phyloP scores from a whole-genome alignment of 2,888 invertebrate genomes.

The Ophion slaviceki region DNA sequence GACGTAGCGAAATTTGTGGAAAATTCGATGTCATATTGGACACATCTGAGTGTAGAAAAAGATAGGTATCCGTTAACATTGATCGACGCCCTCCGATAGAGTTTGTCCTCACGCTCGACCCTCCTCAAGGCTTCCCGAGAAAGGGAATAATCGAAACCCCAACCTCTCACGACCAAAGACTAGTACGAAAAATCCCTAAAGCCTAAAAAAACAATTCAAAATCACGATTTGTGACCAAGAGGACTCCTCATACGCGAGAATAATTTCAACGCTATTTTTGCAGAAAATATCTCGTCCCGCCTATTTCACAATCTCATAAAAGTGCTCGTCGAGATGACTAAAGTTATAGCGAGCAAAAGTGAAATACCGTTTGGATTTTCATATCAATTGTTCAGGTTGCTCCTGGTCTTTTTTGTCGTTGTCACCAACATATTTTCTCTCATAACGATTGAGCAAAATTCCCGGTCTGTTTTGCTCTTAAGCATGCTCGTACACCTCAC shows the following conservation, averaged over 20 bases:
- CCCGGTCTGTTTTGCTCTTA: slow-evolving; percentile 42
- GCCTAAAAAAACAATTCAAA: not conserved
- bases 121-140: not conserved
- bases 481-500: slow-evolving; percentile 61
- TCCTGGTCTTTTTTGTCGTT: slow-evolving; percentile 15
- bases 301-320: not conserved
- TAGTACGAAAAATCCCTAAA: not conserved
- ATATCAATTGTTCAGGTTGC: not conserved
- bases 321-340: not conserved
- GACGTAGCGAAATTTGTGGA: no score
- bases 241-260: not conserved
- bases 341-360: not conserved
- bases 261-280: not conserved
- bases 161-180: no score
- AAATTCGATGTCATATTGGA: no score
- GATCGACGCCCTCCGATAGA: no score
- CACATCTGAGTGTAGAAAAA: no score
- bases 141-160: no score
- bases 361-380: not conserved
- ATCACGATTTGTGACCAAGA: not conserved
- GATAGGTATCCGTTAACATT: no score
- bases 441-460: slow-evolving; percentile 45
- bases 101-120: no score
- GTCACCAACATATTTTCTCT: slow-evolving; percentile 29
- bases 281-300: no score